These are phyloP conservation scores for Therioaphis trifolii DNA, from an alignment of 2,888 invertebrate genomes.

Conservation along the genomic window DNA sequence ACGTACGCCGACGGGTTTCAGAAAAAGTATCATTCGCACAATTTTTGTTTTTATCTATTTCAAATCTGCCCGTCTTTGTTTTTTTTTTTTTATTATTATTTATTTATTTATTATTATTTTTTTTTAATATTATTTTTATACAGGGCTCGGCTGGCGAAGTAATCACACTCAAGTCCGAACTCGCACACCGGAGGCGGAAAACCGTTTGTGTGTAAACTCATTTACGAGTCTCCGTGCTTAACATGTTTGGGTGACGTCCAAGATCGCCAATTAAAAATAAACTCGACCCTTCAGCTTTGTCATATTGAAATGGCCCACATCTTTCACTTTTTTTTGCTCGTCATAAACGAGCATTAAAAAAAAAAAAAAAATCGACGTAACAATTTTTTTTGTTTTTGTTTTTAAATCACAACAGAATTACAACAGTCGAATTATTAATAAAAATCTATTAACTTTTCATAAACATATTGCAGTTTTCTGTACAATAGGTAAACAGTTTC, in stretches of 20 bases:
- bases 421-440: slow-evolving; percentile 6
- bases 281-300: slow-evolving; percentile 50
- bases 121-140: background rate
- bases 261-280: slow-evolving; percentile 58
- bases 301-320: slow-evolving; percentile 27
- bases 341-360: background rate
- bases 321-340: slow-evolving; percentile 25
- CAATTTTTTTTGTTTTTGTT: background rate
- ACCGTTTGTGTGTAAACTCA: slow-evolving; percentile 36
- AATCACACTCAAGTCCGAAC: background rate
- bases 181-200: slow-evolving; percentile 29
- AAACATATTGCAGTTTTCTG: slow-evolving; percentile 51
- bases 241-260: slow-evolving; percentile 36
- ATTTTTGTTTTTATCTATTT: background rate
- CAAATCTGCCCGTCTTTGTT: background rate
- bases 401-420: background rate
- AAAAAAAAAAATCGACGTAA: background rate
- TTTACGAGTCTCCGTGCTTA: slow-evolving; percentile 17
- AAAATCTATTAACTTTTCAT: slow-evolving; percentile 37
- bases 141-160: background rate
- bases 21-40: background rate
- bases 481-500: slow-evolving; percentile 28
- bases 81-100: background rate
- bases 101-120: background rate
- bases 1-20: background rate